Evolutionary conservation across 2,797 vertebrate genomes (phyloP).

Genomic region (Buphagus erythrorhynchus): DNA sequence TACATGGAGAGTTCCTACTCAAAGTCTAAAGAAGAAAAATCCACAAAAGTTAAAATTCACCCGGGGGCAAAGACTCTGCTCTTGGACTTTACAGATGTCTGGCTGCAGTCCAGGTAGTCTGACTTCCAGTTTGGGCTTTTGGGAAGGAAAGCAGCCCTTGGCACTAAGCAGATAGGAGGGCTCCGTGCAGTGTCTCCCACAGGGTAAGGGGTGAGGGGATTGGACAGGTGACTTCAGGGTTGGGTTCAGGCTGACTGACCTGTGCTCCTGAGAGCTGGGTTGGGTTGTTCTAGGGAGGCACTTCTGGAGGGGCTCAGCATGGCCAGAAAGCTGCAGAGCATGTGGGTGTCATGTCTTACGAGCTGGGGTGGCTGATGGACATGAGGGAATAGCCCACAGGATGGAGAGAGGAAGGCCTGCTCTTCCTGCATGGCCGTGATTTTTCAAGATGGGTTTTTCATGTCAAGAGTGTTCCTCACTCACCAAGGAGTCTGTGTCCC

Average conservation of each 20-base stretch:
- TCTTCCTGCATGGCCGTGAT: neutral
- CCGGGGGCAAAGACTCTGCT: neutral
- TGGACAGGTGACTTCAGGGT: neutral
- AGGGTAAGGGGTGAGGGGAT: neutral
- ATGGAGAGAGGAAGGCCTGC: neutral
- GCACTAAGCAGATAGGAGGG: neutral
- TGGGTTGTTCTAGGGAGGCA: neutral
- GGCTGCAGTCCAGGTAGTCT: neutral
- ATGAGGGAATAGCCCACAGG: no score
- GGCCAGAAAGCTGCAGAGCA: neutral
- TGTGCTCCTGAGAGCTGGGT: neutral
- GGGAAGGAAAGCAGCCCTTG: neutral
- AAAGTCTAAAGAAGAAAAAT: neutral
- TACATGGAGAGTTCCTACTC: neutral
- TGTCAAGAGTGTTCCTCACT: neutral
- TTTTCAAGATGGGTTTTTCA: neutral
- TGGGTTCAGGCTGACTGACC: neutral
- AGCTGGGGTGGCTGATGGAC: neutral
- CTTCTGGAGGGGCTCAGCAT: neutral
- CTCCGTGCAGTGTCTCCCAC: neutral
- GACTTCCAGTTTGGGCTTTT: neutral
- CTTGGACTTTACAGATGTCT: neutral
- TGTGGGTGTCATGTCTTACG: rapidly evolving
- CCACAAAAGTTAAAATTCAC: neutral
- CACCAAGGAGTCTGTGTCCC: neutral